Conservation (phyloP, 2,113 vertebrate genomes). For the Sphaerodactylus townsendi region DNA sequence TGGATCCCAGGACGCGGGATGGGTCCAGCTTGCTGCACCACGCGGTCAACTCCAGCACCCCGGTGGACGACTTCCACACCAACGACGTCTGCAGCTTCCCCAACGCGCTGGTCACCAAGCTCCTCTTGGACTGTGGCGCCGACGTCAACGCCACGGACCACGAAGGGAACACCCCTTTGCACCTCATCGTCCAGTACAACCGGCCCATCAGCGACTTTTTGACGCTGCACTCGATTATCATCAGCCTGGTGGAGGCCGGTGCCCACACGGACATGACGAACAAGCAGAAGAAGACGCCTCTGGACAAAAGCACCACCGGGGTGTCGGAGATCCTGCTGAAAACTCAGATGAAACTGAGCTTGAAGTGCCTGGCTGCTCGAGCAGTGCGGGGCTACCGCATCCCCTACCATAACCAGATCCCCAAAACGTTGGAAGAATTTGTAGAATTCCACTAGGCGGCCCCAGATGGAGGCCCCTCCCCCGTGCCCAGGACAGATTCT, state of each 20-base stretch:
- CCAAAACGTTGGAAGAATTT: slow-evolving; percentile 94
- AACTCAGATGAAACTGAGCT: slow-evolving; percentile 98
- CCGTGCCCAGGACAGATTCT: slow-evolving; percentile 45
- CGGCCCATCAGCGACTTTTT: slow-evolving; percentile 98
- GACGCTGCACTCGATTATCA: slow-evolving; percentile 96
- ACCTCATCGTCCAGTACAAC: slow-evolving; percentile 98
- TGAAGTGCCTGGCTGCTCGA: slow-evolving; percentile 98
- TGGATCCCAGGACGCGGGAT: slow-evolving; percentile 89
- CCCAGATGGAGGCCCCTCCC: slow-evolving; percentile 67
- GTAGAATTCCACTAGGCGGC: slow-evolving; percentile 89
- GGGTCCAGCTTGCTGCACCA: slow-evolving; percentile 90
- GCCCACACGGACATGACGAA: slow-evolving; percentile 98
- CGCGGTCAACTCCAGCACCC: slow-evolving; percentile 91
- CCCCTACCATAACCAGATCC: slow-evolving; percentile 95
- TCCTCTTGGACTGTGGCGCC: slow-evolving; percentile 92
- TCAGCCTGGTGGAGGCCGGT: slow-evolving; percentile 94
- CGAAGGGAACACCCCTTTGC: slow-evolving; percentile 92
- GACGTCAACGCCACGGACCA: slow-evolving; percentile 90
- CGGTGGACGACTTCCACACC: slow-evolving; percentile 97
- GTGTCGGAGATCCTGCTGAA: slow-evolving; percentile 97
- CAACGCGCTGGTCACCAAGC: slow-evolving; percentile 90
- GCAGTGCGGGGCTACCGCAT: slow-evolving; percentile 92
- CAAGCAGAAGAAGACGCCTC: slow-evolving; percentile 95
- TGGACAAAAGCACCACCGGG: slow-evolving; percentile 96
- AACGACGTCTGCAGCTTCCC: slow-evolving; percentile 98